Base-by-base conservation (phyloP, 2,888 invertebrate genomes). In the Limnephilus marmoratus region DNA sequence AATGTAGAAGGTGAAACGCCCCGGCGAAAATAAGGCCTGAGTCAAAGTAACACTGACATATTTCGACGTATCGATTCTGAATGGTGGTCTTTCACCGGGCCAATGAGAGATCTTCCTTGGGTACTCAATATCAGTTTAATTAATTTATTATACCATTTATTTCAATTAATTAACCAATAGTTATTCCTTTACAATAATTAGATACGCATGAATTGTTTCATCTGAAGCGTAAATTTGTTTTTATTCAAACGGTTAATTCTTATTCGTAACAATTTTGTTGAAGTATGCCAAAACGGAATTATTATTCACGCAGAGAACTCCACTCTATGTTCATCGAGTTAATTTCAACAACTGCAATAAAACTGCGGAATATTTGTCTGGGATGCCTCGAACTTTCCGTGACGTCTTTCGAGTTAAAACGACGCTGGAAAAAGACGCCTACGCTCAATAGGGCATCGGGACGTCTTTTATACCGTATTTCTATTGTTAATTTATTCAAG, bases 361-460 rank as follows among this genome's bases (percentile, higher is more conserved):
- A 34, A 12, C 83, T 34, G 37, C 34, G 37, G 83, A 83, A 37
- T 83, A 37, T 83, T 37, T 83, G 37, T n/a, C 18, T 34, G 83
- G 37, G 37, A 83, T 37, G 37, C 34, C 11, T 83, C 83, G 37
- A 68, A 68, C 68, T 68, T 68, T 68, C 83, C 37, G 24, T 24
- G 37, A n/a, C 34, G 83, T 83, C 83, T 41, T 24, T 34, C 37
- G 83, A 83, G 83, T 41, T 13, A 37, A 31, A 41, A 18, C 45
- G 85, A n/a, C 18, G 12, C 85, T 37, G 86, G 37, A 86, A 85
- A 85, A 85, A 85, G 85, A 85, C 85, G 85, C 85, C 85, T 45
- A 49, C 29, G 86, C 41, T 45, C 24, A n/a, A 68, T 7, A 29
- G 3, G 12, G 45, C 49, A 29, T 29, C 86, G 29, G 29, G 86